These are phyloP conservation scores for Epistrophe eligans DNA, from an alignment of 2,888 invertebrate genomes.

Conservation along the genomic window DNA sequence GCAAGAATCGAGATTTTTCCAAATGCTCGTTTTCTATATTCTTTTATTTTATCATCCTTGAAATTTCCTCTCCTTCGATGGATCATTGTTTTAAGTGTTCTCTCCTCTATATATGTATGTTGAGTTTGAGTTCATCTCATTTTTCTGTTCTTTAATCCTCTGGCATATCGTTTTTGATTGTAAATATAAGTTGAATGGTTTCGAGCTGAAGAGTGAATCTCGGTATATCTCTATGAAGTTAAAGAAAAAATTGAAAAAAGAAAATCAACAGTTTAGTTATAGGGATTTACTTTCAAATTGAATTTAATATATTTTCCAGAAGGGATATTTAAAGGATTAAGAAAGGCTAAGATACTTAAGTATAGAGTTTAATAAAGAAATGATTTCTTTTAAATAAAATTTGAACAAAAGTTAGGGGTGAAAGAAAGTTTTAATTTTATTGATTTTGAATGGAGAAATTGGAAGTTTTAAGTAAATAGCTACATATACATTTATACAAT, in stretches of 20 bases:
- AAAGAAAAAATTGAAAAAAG: conserved; percentile 13
- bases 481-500: no score
- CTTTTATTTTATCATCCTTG: background rate
- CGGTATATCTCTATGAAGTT: background rate
- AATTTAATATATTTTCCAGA: conserved; percentile 12
- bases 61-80: conserved; percentile 42
- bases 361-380: background rate
- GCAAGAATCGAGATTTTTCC: conserved; percentile 55
- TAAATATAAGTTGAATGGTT: conserved; percentile 3
- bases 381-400: background rate
- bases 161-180: conserved; percentile 23
- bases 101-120: background rate
- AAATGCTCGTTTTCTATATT: conserved; percentile 27
- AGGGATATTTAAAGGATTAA: conserved; percentile 20
- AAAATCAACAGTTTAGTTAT: background rate
- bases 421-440: background rate
- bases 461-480: no score
- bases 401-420: background rate
- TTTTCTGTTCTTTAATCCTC: conserved; percentile 33
- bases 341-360: background rate
- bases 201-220: background rate
- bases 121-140: conserved; percentile 20
- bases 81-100: conserved; percentile 64
- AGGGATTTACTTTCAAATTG: conserved; percentile 7
- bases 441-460: background rate